Evolutionary conservation across 2,888 invertebrate genomes (phyloP), one percentile per base, ranked within the genome.

Genomic region (Dendrolimus pini): DNA sequence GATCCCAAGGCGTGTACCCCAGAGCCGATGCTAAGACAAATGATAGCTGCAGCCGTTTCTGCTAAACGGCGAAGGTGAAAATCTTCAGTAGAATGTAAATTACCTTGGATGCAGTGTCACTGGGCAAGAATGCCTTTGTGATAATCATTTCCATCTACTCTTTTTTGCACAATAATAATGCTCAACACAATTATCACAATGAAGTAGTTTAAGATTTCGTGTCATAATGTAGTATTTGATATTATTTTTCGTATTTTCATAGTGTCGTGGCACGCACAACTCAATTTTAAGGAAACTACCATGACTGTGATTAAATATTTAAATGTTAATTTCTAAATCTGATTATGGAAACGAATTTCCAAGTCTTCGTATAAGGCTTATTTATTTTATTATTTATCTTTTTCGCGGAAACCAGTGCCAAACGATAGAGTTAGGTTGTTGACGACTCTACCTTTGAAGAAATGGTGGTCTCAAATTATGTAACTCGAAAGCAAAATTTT

Each of bases 1-100:
- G 96, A 97, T 86, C 98, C 98, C 60, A 95, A 95, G 85, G 94
- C 94, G 65, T 97, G 97, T 86, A 95, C 96, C 69, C 97, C 97
- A 54, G 96, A 97, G 82, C 97, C 97, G 59, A 95, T 96, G 94
- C 90, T 97, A 77, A 93, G 96, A 78, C 96, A 97, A 91, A 96
- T 97, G 95, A 96, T 97, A 78, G 96, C 95, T 57, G 95, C 95
- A 58, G 96, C 95, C 65, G 94, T 94, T 65, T 93, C 94, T 64
- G 92, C 94, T 71, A 93, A 93, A 77, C 92, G 95, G 87, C 93
- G 94, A 89, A 94, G 94, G 93, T 94, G 94, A 93, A 86, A 84
- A 75, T 67, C 67, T 77, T 74, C 61, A 65, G 73, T 69, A 64
- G 69, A 62, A 64, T 70, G 65, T 60, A 61, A 69, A 66, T 68